These are phyloP conservation scores for Cabera pusaria DNA, from an alignment of 2,888 invertebrate species.

Conservation along the genomic window DNA sequence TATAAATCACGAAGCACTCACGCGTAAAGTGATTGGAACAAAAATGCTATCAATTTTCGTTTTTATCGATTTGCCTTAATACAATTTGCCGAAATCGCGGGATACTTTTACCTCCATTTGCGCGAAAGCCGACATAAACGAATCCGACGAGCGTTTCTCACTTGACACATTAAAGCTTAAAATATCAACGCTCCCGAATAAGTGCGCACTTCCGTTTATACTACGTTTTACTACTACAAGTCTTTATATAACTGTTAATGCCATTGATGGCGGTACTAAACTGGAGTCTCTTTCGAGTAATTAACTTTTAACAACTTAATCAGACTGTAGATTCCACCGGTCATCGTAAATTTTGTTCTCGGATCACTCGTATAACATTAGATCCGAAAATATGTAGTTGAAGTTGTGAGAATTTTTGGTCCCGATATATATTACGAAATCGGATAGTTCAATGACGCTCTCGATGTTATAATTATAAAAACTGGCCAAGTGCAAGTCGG, in stretches of 20 bases:
- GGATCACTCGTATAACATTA: constrained; percentile 13
- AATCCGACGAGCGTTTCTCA: constrained; percentile 32
- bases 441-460: too few species aligned
- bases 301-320: constrained; percentile 26
- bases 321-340: constrained; percentile 13
- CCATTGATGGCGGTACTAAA: constrained; percentile 9
- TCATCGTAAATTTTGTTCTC: constrained; percentile 21
- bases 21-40: constrained; percentile 67
- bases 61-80: constrained; percentile 62
- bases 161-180: constrained; percentile 35
- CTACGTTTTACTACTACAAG: not conserved
- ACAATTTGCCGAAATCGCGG: constrained; percentile 62
- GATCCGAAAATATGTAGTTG: constrained; percentile 9
- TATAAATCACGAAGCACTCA: constrained; percentile 73
- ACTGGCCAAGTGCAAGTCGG: too few species aligned
- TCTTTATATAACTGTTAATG: constrained; percentile 6
- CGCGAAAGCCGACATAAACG: constrained; percentile 43
- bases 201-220: constrained; percentile 3
- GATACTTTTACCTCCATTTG: constrained; percentile 66
- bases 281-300: constrained; percentile 19
- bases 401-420: constrained; percentile 1
- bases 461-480: too few species aligned
- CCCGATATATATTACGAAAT: too few species aligned
- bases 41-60: constrained; percentile 53
- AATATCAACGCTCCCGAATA: constrained; percentile 4